These are phyloP conservation scores for Acrocyrtus sp. DNA, from an alignment of 2,888 invertebrate genomes.

Conservation along the genomic window DNA sequence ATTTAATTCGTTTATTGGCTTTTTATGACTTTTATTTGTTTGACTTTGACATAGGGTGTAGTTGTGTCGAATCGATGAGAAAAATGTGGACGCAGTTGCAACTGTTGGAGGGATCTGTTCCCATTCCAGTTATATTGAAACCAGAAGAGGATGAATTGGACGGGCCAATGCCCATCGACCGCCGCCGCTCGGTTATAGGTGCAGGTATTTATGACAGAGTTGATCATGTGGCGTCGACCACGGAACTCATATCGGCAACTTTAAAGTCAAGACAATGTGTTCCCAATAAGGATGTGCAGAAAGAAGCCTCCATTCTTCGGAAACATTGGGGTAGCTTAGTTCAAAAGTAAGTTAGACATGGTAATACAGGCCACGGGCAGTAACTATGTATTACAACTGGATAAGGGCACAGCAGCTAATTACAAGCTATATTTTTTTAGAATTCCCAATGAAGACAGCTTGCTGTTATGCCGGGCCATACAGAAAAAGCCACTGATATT, in stretches of 20 bases:
- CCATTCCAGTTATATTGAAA: background rate
- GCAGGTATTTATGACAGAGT: conserved; percentile 13
- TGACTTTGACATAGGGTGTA: conserved; percentile 25
- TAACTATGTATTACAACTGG: background rate
- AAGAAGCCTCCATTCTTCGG: conserved; percentile 27
- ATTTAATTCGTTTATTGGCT: too few relatives aligned
- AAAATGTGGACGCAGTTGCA: conserved; percentile 44
- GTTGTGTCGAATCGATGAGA: conserved; percentile 40
- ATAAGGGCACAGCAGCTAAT: too few relatives aligned
- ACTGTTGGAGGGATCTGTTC: conserved; percentile 6
- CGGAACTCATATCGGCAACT: conserved; percentile 20
- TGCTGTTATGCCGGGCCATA: conserved; percentile 30
- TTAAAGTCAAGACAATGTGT: conserved; percentile 13
- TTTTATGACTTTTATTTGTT: background rate
- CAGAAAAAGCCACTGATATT: conserved; percentile 40
- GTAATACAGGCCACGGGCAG: too few relatives aligned
- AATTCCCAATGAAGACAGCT: conserved; percentile 20
- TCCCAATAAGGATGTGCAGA: conserved; percentile 43
- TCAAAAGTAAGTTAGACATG: conserved; percentile 34
- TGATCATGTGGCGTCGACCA: conserved; percentile 38
- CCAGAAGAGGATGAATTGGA: conserved; percentile 21
- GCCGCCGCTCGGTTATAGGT: too few relatives aligned
- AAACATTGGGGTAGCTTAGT: conserved; percentile 30
- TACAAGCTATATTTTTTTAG: conserved; percentile 17
- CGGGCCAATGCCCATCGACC: background rate